phyloP scores from a whole-genome alignment of 1,140 invertebrate genomes.

The Gonatopus flavifemur region DNA sequence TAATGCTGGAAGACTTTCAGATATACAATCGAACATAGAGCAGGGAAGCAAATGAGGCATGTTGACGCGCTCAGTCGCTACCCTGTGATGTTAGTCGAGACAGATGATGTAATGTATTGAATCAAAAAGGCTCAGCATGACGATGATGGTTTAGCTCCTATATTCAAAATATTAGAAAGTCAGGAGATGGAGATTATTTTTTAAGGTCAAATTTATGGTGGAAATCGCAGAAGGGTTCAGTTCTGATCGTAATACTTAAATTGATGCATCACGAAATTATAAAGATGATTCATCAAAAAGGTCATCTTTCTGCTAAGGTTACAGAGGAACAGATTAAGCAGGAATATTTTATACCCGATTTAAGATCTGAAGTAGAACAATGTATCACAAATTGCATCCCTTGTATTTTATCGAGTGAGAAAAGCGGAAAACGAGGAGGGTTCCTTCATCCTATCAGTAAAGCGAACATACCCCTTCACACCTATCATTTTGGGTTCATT shows the following conservation, averaged over 20 bases:
- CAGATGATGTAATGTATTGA: neutral
- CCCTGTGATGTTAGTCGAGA: neutral
- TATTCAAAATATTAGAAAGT: neutral
- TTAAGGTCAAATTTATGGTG: neutral
- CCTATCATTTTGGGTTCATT: neutral
- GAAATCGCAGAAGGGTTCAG: neutral
- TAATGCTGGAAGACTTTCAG: neutral
- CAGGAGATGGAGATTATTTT: neutral
- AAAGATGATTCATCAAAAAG: neutral
- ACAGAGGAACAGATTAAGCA: neutral
- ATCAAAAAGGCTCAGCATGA: neutral
- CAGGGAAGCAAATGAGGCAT: neutral
- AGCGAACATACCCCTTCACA: neutral
- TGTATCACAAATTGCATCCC: neutral
- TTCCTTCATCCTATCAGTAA: neutral
- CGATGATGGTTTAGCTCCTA: neutral
- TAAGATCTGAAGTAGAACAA: neutral
- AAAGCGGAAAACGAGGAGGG: neutral
- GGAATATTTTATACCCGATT: neutral
- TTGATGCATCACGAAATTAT: neutral
- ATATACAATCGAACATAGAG: neutral
- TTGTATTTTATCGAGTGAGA: neutral
- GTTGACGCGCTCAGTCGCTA: neutral
- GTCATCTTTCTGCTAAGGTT: neutral
- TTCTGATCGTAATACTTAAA: neutral